Evolutionary conservation across 2,797 vertebrate genomes (phyloP).

Genomic region (Pempheris klunzingeri): DNA sequence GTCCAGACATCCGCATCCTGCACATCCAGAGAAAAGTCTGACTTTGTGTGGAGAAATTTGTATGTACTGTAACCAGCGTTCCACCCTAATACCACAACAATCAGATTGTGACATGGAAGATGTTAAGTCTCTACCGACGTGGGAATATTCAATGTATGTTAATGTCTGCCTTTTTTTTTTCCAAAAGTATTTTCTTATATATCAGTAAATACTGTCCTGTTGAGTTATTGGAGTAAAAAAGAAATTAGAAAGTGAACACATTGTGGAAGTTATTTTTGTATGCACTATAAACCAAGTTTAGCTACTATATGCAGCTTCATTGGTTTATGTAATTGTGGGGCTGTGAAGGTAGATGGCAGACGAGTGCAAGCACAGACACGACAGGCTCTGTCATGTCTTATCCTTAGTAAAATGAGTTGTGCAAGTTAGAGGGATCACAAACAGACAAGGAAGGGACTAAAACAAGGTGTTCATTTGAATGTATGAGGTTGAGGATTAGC

Average conservation of each 20-base stretch:
- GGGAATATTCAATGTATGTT: background rate
- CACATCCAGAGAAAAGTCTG: slow-evolving; percentile 75
- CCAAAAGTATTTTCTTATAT: slow-evolving; percentile 3
- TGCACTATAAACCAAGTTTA: background rate
- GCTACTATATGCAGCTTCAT: background rate
- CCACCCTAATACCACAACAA: background rate
- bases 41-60: slow-evolving; percentile 20
- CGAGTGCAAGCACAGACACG: slow-evolving; percentile 3
- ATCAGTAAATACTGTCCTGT: slow-evolving; percentile 11
- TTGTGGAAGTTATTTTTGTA: background rate
- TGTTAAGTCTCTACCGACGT: background rate
- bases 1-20: slow-evolving; percentile 94
- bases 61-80: background rate
- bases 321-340: slow-evolving; percentile 10
- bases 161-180: slow-evolving; percentile 15
- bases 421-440: background rate
- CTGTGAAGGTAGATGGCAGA: slow-evolving; percentile 36
- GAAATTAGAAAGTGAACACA: background rate
- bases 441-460: background rate
- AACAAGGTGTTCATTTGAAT: background rate
- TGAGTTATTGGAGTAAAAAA: background rate
- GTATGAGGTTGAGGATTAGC: background rate
- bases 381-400: background rate
- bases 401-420: background rate
- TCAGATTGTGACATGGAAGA: slow-evolving; percentile 12